phyloP scores from a whole-genome alignment of 2,113 vertebrate genomes.

The Siphamia tubifer region DNA sequence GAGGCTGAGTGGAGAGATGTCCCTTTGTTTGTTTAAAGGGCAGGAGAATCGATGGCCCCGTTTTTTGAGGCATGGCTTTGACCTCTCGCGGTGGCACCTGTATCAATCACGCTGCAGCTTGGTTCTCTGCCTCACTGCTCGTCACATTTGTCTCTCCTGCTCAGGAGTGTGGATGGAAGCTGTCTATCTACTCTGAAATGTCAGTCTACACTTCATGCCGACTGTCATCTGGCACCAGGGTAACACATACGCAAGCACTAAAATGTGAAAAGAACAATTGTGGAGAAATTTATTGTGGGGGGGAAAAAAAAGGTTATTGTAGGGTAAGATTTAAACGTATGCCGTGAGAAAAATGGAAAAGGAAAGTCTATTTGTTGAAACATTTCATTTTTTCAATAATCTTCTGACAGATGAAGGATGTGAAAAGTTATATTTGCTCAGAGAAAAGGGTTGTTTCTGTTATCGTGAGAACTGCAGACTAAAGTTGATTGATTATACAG shows the following conservation, averaged over 20 bases:
- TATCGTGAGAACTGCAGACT: constrained; percentile 18
- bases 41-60: constrained; percentile 73
- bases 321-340: constrained; percentile 23
- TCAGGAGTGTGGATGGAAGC: constrained; percentile 9
- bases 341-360: constrained; percentile 4
- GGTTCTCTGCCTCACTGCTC: constrained; percentile 63
- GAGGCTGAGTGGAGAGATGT: constrained; percentile 46
- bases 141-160: constrained; percentile 66
- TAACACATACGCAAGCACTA: constrained; percentile 46
- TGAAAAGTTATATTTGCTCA: constrained; percentile 9
- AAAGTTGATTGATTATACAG: constrained; percentile 13
- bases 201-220: constrained; percentile 51
- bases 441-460: background rate
- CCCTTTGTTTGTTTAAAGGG: constrained; percentile 82
- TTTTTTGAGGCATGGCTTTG: constrained; percentile 80
- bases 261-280: constrained; percentile 27
- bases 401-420: constrained; percentile 22
- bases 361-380: background rate
- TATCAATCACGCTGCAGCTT: constrained; percentile 72
- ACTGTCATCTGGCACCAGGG: constrained; percentile 35
- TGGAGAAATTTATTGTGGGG: constrained; percentile 15
- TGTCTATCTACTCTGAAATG: constrained; percentile 62
- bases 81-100: constrained; percentile 75
- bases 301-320: constrained; percentile 25
- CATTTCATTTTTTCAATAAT: constrained; percentile 28